Evolutionary conservation across 2,888 invertebrate genomes (phyloP).

Genomic region (Pseudococcus viburni): DNA sequence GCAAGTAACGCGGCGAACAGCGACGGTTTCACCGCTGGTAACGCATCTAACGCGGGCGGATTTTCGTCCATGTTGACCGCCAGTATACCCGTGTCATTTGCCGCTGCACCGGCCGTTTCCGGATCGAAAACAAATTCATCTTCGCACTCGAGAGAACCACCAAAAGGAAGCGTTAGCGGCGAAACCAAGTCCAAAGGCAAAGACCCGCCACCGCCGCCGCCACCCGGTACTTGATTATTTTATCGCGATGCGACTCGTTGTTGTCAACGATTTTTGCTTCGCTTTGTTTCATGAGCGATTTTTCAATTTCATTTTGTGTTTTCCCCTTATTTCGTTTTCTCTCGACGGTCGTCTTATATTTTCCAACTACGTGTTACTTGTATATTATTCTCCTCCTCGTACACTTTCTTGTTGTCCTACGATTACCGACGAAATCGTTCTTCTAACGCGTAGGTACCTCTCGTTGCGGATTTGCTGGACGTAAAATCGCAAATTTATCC

Average conservation of each 20-base stretch:
- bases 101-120: conserved; percentile 59
- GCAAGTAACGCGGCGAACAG: neutral
- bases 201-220: conserved; percentile 45
- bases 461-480: neutral
- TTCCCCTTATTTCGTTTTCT: neutral
- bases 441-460: neutral
- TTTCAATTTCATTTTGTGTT: neutral
- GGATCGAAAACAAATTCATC: conserved; percentile 43
- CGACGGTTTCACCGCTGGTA: neutral
- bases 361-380: neutral
- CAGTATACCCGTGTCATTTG: conserved; percentile 60
- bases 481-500: conserved; percentile 62
- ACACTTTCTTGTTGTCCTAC: neutral
- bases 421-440: neutral
- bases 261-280: no score
- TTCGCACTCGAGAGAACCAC: neutral
- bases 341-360: neutral
- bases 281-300: neutral
- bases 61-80: conserved; percentile 60
- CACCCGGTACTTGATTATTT: conserved; percentile 38
- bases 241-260: neutral
- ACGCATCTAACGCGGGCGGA: neutral
- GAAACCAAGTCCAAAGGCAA: conserved; percentile 36
- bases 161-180: neutral
- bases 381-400: neutral